Percentiles rank a stretch among this genome's conserved stretches.
Evolutionary conservation across 2,113 vertebrate genomes (phyloP).

Genomic region (Microcebus jonahi): DNA sequence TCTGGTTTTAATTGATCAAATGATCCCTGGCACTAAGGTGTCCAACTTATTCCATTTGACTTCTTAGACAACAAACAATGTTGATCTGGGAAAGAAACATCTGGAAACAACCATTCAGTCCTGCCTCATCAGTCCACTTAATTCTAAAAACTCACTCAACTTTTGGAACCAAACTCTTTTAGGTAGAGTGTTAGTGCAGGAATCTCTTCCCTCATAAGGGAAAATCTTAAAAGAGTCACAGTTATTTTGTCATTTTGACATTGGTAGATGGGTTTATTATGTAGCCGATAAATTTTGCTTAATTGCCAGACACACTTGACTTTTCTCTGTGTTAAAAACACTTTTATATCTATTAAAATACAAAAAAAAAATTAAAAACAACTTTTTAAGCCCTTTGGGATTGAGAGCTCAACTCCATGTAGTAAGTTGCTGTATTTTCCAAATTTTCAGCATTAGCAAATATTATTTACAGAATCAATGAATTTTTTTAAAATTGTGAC

Average conservation of each 20-base stretch:
- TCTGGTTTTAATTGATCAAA: neutral
- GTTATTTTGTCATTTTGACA: neutral
- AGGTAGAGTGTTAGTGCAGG: neutral
- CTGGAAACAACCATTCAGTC: neutral
- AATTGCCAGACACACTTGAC: neutral
- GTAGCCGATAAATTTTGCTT: neutral
- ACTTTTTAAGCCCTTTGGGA: neutral
- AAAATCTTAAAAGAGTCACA: neutral
- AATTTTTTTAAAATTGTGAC: neutral
- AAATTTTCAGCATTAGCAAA: neutral
- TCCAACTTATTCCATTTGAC: neutral
- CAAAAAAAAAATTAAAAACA: neutral
- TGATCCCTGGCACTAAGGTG: neutral
- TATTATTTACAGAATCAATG: neutral
- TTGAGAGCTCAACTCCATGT: neutral
- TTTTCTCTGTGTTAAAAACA: neutral
- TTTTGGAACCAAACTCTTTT: neutral
- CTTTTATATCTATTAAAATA: neutral
- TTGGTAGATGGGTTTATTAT: neutral
- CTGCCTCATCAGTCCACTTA: neutral
- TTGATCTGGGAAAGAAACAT: neutral
- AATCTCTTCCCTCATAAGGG: neutral
- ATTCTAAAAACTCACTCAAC: neutral
- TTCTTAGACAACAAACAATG: neutral
- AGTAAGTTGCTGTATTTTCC: neutral